Evolutionary conservation across 2,113 vertebrate species (phyloP), one percentile per base, ranked within the genome.

Genomic region (Rhinoderma darwinii): DNA sequence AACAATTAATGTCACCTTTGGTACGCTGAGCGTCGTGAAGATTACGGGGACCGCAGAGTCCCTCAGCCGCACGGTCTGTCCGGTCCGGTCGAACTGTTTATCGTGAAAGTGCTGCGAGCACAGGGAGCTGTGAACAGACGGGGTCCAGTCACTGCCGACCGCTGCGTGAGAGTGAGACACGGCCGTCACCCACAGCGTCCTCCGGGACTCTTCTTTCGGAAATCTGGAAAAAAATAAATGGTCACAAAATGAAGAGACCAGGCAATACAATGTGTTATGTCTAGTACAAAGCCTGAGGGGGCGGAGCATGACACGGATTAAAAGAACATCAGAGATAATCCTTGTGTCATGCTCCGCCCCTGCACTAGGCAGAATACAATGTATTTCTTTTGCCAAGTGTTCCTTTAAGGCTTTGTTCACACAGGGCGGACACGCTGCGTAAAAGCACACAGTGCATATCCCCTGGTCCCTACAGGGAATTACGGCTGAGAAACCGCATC

Each of bases 81-180:
- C 85, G 1, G 85, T 87, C 10, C 85, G 77, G 18, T 87, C 85
- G 63, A 87, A 87, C 37, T 87, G 85, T n/a, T 59, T 87, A 59
- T 87, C 77, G 0, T 82, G 78, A 15, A 87, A 87, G 50, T 87
- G 85, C 22, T 87, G 78, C 3, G 85, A 87, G 41, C 85, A 87
- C 27, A 87, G 51, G 1, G 78, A 87, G 68, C 85, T 87, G 78
- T 87, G 85, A 56, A 87, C n/a, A 17, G 85, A 87, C 0, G 78
- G 85, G 1, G 85, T 74, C 85, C 85, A 87, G 25, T 87, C 85
- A n/a, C 59, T 87, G 15, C 85, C 85, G n/a, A 72, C 78, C n/a
- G 78, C 66, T 11, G 50, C 18, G 72, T 87, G 85, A 20, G 85
- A 87, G 27, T 35, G 85, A 17, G 78, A 41, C 25, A 87, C 85